phyloP scores from a whole-genome alignment of 2,113 vertebrate species.

The Saccopteryx leptura region DNA sequence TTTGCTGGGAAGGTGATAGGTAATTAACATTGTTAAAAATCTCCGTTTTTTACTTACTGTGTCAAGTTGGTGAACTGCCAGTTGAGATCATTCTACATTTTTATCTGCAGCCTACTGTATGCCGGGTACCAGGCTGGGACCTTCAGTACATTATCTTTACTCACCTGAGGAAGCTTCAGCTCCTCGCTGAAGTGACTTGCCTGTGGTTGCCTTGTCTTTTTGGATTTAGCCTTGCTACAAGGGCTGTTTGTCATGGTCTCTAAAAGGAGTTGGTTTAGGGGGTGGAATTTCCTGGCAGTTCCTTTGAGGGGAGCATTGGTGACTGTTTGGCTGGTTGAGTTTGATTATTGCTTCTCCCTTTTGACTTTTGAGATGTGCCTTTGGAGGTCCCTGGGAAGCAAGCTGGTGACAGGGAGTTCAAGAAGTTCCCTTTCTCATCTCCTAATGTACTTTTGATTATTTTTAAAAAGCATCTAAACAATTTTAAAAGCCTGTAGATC shows the following conservation, averaged over 20 bases:
- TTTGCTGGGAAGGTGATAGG: background rate
- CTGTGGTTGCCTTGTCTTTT: background rate
- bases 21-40: background rate
- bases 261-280: background rate
- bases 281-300: background rate
- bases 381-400: background rate
- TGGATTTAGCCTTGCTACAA: background rate
- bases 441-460: background rate
- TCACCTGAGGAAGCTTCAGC: background rate
- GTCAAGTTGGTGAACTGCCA: background rate
- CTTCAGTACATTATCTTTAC: accelerated
- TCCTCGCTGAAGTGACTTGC: background rate
- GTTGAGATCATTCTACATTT: background rate
- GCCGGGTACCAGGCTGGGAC: background rate
- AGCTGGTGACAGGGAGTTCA: background rate
- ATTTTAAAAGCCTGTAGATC: background rate
- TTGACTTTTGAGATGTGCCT: background rate
- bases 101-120: background rate
- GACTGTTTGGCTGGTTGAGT: background rate
- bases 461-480: background rate
- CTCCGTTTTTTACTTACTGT: background rate
- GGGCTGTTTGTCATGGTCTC: background rate
- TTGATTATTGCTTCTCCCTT: background rate
- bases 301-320: background rate
- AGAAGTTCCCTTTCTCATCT: background rate